A percentile compares a stretch with the other conserved stretches of the same genome.
Evolutionary conservation across 2,797 vertebrate genomes (phyloP).

Genomic region (Mormyrops attenuatus): DNA sequence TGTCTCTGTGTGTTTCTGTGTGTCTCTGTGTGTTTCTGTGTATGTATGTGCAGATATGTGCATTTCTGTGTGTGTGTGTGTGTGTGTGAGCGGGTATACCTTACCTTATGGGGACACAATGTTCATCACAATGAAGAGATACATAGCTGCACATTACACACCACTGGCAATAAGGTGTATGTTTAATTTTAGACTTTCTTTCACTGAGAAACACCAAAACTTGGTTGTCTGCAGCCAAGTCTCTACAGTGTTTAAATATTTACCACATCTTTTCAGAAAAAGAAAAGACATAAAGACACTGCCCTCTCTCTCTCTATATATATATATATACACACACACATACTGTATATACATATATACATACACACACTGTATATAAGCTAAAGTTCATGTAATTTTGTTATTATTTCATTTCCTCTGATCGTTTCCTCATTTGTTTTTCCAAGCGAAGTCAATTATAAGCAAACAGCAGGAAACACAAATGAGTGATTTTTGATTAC

Average conservation of each 20-base stretch:
- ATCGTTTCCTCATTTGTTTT: neutral
- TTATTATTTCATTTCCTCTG: neutral
- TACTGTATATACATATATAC: neutral
- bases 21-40: no score
- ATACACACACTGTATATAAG: neutral
- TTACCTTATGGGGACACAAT: no score
- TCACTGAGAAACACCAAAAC: neutral
- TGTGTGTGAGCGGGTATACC: neutral
- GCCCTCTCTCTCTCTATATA: neutral
- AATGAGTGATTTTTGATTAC: neutral
- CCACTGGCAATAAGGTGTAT: neutral
- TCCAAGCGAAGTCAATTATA: neutral
- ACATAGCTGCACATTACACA: neutral
- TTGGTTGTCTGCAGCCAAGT: neutral
- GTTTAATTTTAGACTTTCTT: neutral
- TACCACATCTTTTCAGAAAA: neutral
- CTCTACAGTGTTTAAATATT: neutral
- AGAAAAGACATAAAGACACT: neutral
- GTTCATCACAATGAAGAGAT: neutral
- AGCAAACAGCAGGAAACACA: neutral
- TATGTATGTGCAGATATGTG: neutral
- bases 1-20: constrained; percentile 12
- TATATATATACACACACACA: neutral
- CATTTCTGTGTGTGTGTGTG: neutral
- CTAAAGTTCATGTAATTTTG: neutral